phyloP scores from a whole-genome alignment of 1,140 invertebrate species.

The Papilio glaucus region DNA sequence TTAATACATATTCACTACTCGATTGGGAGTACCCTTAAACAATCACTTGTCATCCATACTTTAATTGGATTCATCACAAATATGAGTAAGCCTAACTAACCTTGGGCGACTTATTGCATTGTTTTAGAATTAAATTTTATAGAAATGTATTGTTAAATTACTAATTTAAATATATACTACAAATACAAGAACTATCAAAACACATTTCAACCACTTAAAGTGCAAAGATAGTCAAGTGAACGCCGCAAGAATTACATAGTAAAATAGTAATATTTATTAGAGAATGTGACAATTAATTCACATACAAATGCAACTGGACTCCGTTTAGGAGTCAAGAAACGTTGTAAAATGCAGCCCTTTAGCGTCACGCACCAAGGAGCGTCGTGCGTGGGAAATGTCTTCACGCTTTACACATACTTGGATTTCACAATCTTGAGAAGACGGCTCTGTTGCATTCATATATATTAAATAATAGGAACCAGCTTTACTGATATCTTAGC shows the following conservation, averaged over 20 bases:
- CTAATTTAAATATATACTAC: not conserved
- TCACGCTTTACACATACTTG: constrained; percentile 75
- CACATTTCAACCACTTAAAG: not conserved
- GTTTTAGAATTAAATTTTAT: not conserved
- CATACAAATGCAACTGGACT: constrained; percentile 46
- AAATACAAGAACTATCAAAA: constrained; percentile 3
- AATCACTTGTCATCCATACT: too few species aligned
- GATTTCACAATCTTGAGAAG: constrained; percentile 74
- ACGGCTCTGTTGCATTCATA: constrained; percentile 61
- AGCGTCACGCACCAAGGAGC: constrained; percentile 69
- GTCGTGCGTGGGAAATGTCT: constrained; percentile 74
- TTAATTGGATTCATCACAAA: too few species aligned
- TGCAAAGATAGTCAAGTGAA: not conserved
- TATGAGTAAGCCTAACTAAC: too few species aligned
- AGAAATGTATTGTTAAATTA: not conserved
- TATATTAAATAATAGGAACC: constrained; percentile 41
- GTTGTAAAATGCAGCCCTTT: constrained; percentile 75
- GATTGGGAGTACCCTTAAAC: too few species aligned
- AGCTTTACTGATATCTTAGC: not conserved
- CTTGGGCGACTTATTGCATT: too few species aligned
- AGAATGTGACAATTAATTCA: constrained; percentile 31
- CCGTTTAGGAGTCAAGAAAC: constrained; percentile 55
- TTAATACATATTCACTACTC: too few species aligned
- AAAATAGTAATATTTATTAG: constrained; percentile 18
- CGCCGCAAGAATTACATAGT: not conserved